These are phyloP conservation scores for Galago senegalensis DNA, from an alignment of 2,797 vertebrate genomes.

Conservation along the genomic window DNA sequence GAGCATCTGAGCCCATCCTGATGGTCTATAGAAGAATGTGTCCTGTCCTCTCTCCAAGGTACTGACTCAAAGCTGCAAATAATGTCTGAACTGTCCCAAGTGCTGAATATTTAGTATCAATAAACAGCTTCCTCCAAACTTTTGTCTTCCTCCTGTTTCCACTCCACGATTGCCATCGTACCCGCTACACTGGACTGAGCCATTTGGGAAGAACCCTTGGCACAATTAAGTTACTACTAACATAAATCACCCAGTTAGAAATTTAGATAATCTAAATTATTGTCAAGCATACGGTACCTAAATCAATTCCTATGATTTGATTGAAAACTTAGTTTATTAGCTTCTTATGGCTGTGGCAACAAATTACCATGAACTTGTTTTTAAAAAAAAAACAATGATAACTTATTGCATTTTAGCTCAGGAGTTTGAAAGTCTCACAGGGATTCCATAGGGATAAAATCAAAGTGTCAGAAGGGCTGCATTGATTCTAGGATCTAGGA, in stretches of 20 bases:
- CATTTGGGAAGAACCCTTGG: neutral
- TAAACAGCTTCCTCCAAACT: neutral
- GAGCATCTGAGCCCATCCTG: neutral
- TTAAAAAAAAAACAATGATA: neutral
- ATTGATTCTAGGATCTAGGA: neutral
- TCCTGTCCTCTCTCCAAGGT: constrained; percentile 83
- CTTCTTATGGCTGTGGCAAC: neutral
- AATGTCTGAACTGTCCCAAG: constrained; percentile 66
- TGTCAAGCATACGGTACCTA: rapidly evolving
- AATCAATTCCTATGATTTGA: neutral
- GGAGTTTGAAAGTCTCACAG: neutral
- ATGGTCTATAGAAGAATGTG: neutral
- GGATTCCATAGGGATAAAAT: neutral
- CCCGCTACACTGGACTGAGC: neutral
- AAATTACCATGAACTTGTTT: neutral
- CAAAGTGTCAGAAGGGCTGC: neutral
- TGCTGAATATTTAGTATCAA: constrained; percentile 71
- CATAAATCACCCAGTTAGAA: neutral
- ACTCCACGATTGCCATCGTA: neutral
- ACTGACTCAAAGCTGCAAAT: constrained; percentile 53
- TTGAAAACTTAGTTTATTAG: neutral
- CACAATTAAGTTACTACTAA: neutral
- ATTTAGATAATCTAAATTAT: neutral
- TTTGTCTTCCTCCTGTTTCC: rapidly evolving
- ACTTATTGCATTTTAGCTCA: neutral